Base-by-base conservation (phyloP, 1,140 invertebrate genomes). In the Mizuhopecten yessoensis region DNA sequence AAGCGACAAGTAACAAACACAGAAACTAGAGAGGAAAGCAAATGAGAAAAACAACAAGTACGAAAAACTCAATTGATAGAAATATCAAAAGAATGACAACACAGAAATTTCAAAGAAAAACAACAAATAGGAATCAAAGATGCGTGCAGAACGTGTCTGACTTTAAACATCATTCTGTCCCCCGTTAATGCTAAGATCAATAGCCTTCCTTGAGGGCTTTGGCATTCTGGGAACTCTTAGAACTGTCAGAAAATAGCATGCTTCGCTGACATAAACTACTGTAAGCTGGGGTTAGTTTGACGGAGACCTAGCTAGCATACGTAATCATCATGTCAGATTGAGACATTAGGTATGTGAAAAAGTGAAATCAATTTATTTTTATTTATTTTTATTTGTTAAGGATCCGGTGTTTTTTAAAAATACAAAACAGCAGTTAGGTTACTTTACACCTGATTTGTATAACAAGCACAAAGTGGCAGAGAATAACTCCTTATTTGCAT, bases 221-320 rank as follows among this genome's bases (percentile, higher is more conserved):
- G 57, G 57, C 23, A 75, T 75, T 75, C 57, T 29, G 57, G 29
- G 57, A 75, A 75, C 57, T 75, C 57, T 29, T 75, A 29, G 57
- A 75, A 75, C 57, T 29, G 57, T 29, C 57, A 75, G 57, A 75
- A 75, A 75, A 75, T 75, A 75, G 57, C 23, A n/a, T 75, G 57
- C 57, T 75, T 75, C 17, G 17, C 57, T 29, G 57, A 29, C 57
- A 75, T 75, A 75, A 75, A 75, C 57, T n/a, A 75, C 57, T n/a
- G 57, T 17, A 29, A 29, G 57, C n/a, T 29, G 2, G 1, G 17
- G 57, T 75, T 75, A 75, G n/a, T 49, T 13, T 75, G 17, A 29
- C n/a, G n/a, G 57, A 20, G 45, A n/a, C 23, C 23, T 75, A 75
- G 57, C n/a, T 29, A 75, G 7, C 5, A 29, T 29, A 75, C 11